These are phyloP conservation scores for Ochotona curzoniae DNA, from an alignment of 2,113 vertebrate genomes.

Conservation along the genomic window DNA sequence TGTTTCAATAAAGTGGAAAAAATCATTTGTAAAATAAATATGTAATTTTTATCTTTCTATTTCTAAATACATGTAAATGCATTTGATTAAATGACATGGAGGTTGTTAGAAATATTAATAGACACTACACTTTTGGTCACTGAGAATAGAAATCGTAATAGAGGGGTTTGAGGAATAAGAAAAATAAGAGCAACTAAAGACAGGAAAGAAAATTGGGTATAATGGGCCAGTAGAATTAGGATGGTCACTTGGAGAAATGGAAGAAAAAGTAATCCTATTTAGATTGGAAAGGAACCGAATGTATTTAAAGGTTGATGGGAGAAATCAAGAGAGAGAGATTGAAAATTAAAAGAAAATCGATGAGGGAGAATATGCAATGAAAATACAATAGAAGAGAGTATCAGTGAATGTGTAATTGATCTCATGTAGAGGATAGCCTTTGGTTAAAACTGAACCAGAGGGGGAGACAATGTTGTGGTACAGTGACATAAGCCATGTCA, in stretches of 20 bases:
- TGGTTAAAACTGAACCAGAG: not conserved
- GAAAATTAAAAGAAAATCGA: not conserved
- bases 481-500: too few species aligned
- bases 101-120: not conserved
- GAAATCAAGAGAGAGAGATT: not conserved
- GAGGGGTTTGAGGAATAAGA: not conserved
- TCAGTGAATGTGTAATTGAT: not conserved
- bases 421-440: not conserved
- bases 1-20: not conserved
- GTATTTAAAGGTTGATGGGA: not conserved
- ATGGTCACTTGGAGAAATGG: not conserved
- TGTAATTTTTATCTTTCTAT: not conserved
- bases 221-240: not conserved
- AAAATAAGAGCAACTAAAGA: not conserved
- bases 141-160: not conserved
- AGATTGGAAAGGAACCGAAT: not conserved
- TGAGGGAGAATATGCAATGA: not conserved
- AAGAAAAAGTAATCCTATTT: not conserved
- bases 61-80: not conserved
- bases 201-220: not conserved
- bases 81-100: not conserved
- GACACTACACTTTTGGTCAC: not conserved
- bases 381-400: not conserved
- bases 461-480: not conserved
- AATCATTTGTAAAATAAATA: not conserved